A percentile compares a stretch with the other conserved stretches of the same genome.
phyloP scores from a whole-genome alignment of 2,888 invertebrate genomes.

The Himalopsyche kuldschensis region DNA sequence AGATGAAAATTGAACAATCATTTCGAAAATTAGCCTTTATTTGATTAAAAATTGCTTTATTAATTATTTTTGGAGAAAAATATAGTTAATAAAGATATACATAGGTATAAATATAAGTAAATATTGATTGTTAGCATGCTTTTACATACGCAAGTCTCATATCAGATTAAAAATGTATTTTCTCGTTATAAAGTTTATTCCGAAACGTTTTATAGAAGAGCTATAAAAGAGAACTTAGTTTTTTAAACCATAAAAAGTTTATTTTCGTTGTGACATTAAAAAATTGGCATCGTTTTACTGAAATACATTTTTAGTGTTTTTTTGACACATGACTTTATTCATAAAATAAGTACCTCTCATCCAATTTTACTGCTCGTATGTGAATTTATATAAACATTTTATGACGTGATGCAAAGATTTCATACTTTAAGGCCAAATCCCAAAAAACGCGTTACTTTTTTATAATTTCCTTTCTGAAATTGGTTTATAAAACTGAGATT shows the following conservation, averaged over 20 bases:
- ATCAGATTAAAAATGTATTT: not conserved
- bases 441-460: conserved; percentile 37
- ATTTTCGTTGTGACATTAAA: not conserved
- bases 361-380: conserved; percentile 11
- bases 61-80: too few species aligned
- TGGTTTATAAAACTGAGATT: conserved; percentile 26
- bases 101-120: too few species aligned
- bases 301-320: not conserved
- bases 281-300: not conserved
- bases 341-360: not conserved
- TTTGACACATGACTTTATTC: not conserved
- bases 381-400: conserved; percentile 31
- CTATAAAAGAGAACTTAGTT: not conserved
- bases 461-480: conserved; percentile 38
- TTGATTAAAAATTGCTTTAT: too few species aligned
- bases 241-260: not conserved
- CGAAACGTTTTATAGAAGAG: not conserved
- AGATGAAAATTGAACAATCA: too few species aligned
- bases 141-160: not conserved
- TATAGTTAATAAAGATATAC: too few species aligned
- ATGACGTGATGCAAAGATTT: conserved; percentile 36
- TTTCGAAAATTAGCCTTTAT: too few species aligned
- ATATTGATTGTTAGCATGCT: too few species aligned
- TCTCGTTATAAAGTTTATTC: not conserved
- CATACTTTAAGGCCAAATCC: conserved; percentile 32